Evolutionary conservation across 2,888 invertebrate genomes (phyloP).

Genomic region (Philaethria dido): DNA sequence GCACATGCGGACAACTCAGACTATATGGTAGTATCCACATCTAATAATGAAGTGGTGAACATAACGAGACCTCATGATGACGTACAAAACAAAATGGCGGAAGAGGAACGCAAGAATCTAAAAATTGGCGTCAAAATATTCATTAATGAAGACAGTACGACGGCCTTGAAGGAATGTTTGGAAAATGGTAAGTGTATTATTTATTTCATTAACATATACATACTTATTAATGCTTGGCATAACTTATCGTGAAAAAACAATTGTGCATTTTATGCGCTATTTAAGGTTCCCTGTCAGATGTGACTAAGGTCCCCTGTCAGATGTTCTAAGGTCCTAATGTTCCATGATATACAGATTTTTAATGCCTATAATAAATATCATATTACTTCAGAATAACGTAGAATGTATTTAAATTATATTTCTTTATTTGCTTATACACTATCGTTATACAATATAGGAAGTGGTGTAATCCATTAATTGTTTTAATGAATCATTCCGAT

Average conservation of each 20-base stretch:
- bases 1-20: slow-evolving; percentile 56
- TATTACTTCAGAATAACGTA: too few relatives aligned
- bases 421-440: neutral
- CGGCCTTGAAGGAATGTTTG: slow-evolving; percentile 88
- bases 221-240: too few relatives aligned
- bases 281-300: too few relatives aligned
- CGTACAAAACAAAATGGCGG: slow-evolving; percentile 85
- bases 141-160: slow-evolving; percentile 87
- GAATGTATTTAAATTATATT: neutral
- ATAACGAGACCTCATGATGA: slow-evolving; percentile 86
- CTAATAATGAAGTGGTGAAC: slow-evolving; percentile 66
- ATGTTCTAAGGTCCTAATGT: too few relatives aligned
- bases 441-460: neutral
- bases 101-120: slow-evolving; percentile 88
- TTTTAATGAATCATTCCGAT: neutral
- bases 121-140: slow-evolving; percentile 95
- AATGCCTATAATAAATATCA: too few relatives aligned
- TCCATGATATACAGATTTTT: too few relatives aligned
- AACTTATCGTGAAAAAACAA: too few relatives aligned
- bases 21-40: slow-evolving; percentile 68
- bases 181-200: slow-evolving; percentile 84
- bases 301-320: too few relatives aligned
- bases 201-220: too few relatives aligned
- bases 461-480: neutral
- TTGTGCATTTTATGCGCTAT: too few relatives aligned